Evolutionary conservation across 2,797 vertebrate species (phyloP), one percentile per base, ranked within the genome.

Genomic region (Leptoclinus maculatus): DNA sequence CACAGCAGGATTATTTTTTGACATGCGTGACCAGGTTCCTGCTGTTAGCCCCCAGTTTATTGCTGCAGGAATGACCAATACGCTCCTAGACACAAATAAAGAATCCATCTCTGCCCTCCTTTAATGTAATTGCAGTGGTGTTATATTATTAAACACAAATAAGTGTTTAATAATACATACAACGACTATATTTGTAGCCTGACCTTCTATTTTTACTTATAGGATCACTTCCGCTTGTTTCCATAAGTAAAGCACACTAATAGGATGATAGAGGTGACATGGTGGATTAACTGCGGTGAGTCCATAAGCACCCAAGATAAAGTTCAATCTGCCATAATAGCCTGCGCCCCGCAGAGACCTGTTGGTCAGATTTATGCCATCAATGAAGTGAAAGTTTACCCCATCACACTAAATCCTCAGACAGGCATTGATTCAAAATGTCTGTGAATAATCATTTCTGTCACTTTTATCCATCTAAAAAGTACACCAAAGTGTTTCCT

Each of bases 221-320:
- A 51, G 66, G 60, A 79, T 82, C 58, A 57, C 47, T 74, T 23
- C 59, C 41, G 71, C 57, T 83, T 5, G 4, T 69, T 67, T 74
- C 74, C 71, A 53, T 79, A 59, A 34, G 70, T 79, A 79, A 66
- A 25, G 58, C 76, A 5, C 63, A 56, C 78, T 86, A 86, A 88
- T 81, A 66, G 79, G 88, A 87, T 88, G 75, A 83, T 7, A 27
- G 78, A 83, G 81, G 67, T 82, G 75, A 87, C 82, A 32, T 66
- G 72, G 73, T 51, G 41, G 79, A 71, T 87, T 76, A 82, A 19
- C 74, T 68, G 59, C 59, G 66, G 58, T 17, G 63, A 54, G 51
- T 25, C 68, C 70, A 56, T 60, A 65, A 80, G 51, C 73, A 79
- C 53, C 51, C 58, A 51, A 67, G 82, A 59, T 80, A 41, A 68